A percentile compares a stretch with the other conserved stretches of the same genome.
These are phyloP conservation scores for Grantiella picta DNA, from an alignment of 2,113 vertebrate genomes.

Conservation along the genomic window DNA sequence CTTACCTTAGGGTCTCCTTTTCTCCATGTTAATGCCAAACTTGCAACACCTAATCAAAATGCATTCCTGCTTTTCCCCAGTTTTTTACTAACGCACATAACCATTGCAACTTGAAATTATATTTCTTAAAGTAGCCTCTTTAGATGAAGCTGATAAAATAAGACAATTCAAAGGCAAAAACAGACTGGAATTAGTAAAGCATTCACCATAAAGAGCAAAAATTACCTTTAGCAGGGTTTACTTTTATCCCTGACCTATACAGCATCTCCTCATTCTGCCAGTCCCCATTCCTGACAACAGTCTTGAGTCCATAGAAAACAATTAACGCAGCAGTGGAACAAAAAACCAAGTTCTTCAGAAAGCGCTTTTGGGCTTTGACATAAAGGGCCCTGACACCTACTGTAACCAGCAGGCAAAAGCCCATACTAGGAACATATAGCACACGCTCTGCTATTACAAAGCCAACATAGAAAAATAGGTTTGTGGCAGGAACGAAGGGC, in stretches of 20 bases:
- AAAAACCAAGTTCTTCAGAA: conserved; percentile 85
- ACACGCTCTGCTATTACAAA: conserved; percentile 98
- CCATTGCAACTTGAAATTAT: neutral
- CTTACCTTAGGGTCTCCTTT: conserved; percentile 9
- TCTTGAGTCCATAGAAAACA: conserved; percentile 90
- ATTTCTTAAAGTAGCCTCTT: neutral
- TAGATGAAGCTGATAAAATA: neutral
- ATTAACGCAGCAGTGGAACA: conserved; percentile 85
- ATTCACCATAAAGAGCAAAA: conserved; percentile 8
- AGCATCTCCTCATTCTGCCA: conserved; percentile 99
- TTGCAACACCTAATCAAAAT: neutral
- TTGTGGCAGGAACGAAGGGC: conserved; percentile 95
- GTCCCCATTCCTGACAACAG: conserved; percentile 91
- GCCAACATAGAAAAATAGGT: conserved; percentile 98
- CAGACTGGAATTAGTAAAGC: neutral
- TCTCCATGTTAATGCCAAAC: neutral
- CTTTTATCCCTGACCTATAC: conserved; percentile 97
- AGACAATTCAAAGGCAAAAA: neutral
- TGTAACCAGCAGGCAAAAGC: conserved; percentile 94
- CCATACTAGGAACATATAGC: conserved; percentile 99
- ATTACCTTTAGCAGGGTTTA: conserved; percentile 99
- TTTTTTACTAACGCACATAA: neutral
- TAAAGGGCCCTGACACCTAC: conserved; percentile 88
- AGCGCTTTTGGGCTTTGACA: conserved; percentile 80
- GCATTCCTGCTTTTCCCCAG: neutral